Base-by-base conservation (phyloP, 2,888 invertebrate species). In the Pachliopta kotzebuea region DNA sequence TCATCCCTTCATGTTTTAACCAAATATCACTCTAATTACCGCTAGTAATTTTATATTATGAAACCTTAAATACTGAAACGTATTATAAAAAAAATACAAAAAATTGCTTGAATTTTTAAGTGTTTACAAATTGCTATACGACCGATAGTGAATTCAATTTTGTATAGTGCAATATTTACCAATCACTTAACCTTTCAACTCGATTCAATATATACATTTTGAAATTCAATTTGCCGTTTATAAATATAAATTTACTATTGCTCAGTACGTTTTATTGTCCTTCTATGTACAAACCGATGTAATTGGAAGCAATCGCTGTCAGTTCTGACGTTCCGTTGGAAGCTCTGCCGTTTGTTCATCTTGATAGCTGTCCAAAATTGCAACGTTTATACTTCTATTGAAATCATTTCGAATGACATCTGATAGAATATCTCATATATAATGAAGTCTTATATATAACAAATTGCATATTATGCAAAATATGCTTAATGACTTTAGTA, bases 241-340 rank as follows among this genome's bases (percentile, higher is more conserved):
- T 37, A 49, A 64, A 60, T 31, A 61, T 57, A 54, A 49, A 65
- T 29, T 54, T 14, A 18, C n/a, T 31, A 57, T 23, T 50, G 54
- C 11, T 49, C n/a, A 8, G 50, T 45, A 65, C 54, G 24, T 57
- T 31, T 56, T 50, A 26, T 54, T 52, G 60, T 52, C 61, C 52
- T 60, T 56, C 37, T 57, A 57, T 65, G 65, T 49, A 56, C 29
- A 37, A 37, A 24, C 45, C 37, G 24, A 49, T 61, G 61, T 65
- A 61, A 65, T 65, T 65, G 65, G 65, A 58, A 61, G 65, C 61
- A 58, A 61, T 61, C 60, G 65, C 65, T 65, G 65, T 65, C 65
- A 65, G 20, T 20, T 63, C 21, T 61, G 65, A 65, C 65, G 52
- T 57, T 54, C 57, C 56, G 65, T 61, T 60, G 57, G 56, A n/a